These are phyloP conservation scores for Lissonota sp. DNA, from an alignment of 2,888 invertebrate species.

Conservation along the genomic window DNA sequence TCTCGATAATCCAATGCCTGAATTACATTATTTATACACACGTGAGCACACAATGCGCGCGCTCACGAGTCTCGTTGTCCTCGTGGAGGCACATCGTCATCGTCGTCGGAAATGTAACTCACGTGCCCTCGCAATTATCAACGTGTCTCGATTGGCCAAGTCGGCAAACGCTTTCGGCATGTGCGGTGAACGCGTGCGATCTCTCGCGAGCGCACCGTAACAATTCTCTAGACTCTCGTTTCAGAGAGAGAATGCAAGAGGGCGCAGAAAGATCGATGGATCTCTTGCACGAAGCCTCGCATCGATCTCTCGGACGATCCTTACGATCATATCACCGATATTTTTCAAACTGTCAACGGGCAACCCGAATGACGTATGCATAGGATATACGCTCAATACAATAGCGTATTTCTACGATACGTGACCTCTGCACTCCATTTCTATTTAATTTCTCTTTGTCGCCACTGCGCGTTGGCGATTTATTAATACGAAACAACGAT, in stretches of 20 bases:
- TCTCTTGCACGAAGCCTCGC: slow-evolving; percentile 35
- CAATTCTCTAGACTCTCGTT: slow-evolving; percentile 9
- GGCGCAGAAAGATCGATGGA: slow-evolving; percentile 37
- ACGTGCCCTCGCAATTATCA: slow-evolving; percentile 63
- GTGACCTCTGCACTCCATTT: slow-evolving; percentile 16
- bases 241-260: slow-evolving; percentile 8
- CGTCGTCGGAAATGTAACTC: slow-evolving; percentile 62
- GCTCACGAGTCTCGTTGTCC: slow-evolving; percentile 5
- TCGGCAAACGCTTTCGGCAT: slow-evolving; percentile 39
- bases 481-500: slow-evolving; percentile 16
- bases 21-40: slow-evolving; percentile 44
- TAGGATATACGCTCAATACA: slow-evolving; percentile 3
- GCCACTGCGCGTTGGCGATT: not conserved
- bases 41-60: not conserved
- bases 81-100: slow-evolving; percentile 5
- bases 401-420: not conserved
- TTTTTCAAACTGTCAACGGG: slow-evolving; percentile 36
- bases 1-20: slow-evolving; percentile 56
- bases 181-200: slow-evolving; percentile 22
- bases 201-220: not conserved
- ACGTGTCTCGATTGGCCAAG: slow-evolving; percentile 50
- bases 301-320: slow-evolving; percentile 36
- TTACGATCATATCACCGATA: slow-evolving; percentile 41
- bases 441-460: not conserved
- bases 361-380: slow-evolving; percentile 16